These are phyloP conservation scores for Sipha flava DNA, from an alignment of 1,140 invertebrate species.

Conservation along the genomic window DNA sequence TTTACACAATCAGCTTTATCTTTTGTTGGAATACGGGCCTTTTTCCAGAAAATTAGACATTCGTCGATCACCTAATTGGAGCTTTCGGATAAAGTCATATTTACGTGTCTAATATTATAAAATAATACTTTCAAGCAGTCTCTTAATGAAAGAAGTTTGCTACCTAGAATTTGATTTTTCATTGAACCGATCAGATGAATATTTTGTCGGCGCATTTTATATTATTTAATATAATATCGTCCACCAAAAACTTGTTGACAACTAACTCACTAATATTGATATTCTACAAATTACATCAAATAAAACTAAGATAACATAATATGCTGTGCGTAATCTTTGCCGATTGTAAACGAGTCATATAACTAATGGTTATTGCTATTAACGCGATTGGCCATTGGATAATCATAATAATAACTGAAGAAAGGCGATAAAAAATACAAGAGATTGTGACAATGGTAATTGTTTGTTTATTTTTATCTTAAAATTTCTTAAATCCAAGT, in stretches of 20 bases:
- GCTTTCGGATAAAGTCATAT: slow-evolving; percentile 31
- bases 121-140: slow-evolving; percentile 33
- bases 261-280: neutral
- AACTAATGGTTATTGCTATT: neutral
- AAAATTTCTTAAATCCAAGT: no score
- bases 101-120: slow-evolving; percentile 34
- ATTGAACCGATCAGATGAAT: neutral
- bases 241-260: neutral
- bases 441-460: no score
- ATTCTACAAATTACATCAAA: neutral
- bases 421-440: neutral
- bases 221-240: neutral
- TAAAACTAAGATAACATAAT: neutral
- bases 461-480: no score
- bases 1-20: slow-evolving; percentile 34
- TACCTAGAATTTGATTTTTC: slow-evolving; percentile 33
- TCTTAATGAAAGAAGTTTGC: slow-evolving; percentile 34
- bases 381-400: neutral
- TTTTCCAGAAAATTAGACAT: slow-evolving; percentile 35
- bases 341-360: neutral
- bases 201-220: neutral
- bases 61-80: slow-evolving; percentile 31
- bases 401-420: neutral
- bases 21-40: neutral
- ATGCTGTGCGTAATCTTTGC: neutral